A percentile compares a stretch with the other conserved stretches of the same genome.
These are phyloP conservation scores for Chaunax sp. DNA, from an alignment of 2,797 vertebrate genomes.

Conservation along the genomic window DNA sequence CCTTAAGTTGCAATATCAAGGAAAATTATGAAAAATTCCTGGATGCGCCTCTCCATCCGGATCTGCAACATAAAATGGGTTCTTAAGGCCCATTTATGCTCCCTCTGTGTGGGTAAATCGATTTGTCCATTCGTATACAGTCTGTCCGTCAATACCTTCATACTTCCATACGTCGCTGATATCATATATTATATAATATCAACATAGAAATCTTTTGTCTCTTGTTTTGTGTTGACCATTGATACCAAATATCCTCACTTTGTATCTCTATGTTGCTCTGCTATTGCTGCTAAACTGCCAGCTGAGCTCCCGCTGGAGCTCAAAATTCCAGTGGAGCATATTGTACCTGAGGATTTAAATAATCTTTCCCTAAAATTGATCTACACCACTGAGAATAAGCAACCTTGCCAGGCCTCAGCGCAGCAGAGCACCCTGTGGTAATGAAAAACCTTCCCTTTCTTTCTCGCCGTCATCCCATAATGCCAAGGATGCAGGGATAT, in stretches of 20 bases:
- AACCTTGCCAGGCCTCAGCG: constrained; percentile 40
- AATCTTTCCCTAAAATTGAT: constrained; percentile 49
- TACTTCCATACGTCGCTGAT: too few relatives aligned
- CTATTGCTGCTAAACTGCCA: constrained; percentile 36
- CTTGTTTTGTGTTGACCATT: constrained; percentile 15
- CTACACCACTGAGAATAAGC: constrained; percentile 49
- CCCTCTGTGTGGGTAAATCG: too few relatives aligned
- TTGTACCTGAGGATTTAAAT: constrained; percentile 50
- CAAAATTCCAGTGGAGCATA: constrained; percentile 45
- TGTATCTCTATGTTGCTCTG: constrained; percentile 1
- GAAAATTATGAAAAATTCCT: too few relatives aligned
- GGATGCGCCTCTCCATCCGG: too few relatives aligned
- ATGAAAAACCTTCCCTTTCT: constrained; percentile 61
- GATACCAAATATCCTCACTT: constrained; percentile 35
- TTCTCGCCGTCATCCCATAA: constrained; percentile 26
- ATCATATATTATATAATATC: too few relatives aligned
- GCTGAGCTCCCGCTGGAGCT: constrained; percentile 50
- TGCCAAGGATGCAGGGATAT: constrained; percentile 42
- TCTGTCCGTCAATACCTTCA: too few relatives aligned
- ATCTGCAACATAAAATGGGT: too few relatives aligned
- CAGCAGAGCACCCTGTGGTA: constrained; percentile 39
- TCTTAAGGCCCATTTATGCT: too few relatives aligned
- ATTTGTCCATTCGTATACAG: too few relatives aligned
- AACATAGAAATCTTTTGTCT: too few relatives aligned
- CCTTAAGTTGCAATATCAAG: too few relatives aligned